These are phyloP conservation scores for Eulithis testata DNA, from an alignment of 2,888 invertebrate species.

Conservation along the genomic window DNA sequence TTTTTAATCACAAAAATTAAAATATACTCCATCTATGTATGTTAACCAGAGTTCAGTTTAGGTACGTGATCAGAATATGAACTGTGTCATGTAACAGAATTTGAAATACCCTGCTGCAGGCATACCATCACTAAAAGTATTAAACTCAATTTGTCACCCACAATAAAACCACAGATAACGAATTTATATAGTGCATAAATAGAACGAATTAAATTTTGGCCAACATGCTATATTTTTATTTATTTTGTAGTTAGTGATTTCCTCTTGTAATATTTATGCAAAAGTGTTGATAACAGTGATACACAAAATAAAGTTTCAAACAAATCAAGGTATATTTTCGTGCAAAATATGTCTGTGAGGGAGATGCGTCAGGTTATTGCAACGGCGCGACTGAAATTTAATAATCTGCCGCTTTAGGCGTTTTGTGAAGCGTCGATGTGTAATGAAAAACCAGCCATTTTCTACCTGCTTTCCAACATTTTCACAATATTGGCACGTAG, in stretches of 20 bases:
- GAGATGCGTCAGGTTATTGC: constrained; percentile 49
- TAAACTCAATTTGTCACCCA: constrained; percentile 19
- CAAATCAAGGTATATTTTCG: constrained; percentile 20
- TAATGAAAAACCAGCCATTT: constrained; percentile 37
- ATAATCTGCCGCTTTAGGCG: constrained; percentile 51
- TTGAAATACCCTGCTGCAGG: not conserved
- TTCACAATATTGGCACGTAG: not conserved
- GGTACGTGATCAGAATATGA: constrained; percentile 5
- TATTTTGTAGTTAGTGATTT: too few species aligned
- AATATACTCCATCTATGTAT: not conserved
- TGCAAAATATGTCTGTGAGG: constrained; percentile 18
- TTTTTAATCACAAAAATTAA: too few species aligned
- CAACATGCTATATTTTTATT: too few species aligned
- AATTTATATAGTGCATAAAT: constrained; percentile 16
- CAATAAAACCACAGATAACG: constrained; percentile 22
- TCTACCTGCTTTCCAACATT: constrained; percentile 18
- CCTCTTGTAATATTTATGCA: too few species aligned
- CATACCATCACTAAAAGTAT: constrained; percentile 14
- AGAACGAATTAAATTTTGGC: too few species aligned
- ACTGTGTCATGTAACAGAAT: not conserved
- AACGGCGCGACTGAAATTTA: constrained; percentile 51
- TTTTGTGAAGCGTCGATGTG: constrained; percentile 32
- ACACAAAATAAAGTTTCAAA: constrained; percentile 12
- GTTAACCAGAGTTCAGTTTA: not conserved
- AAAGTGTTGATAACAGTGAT: not conserved